Conservation (phyloP, 2,113 vertebrate species). For the Nymphicus hollandicus region DNA sequence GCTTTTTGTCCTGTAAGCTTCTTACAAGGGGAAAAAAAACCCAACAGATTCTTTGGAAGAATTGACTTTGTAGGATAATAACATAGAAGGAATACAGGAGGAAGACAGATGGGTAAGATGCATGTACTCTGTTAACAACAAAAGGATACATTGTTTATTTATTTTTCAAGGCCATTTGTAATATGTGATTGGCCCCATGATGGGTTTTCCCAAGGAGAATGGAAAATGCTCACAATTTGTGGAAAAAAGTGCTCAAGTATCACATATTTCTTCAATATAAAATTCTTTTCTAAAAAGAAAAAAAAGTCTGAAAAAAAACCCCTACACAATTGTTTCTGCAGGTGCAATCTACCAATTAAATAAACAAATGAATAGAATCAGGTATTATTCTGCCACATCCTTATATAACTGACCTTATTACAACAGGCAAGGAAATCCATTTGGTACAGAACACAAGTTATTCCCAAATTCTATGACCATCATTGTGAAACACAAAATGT, state of each 20-base stretch:
- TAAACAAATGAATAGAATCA: not conserved
- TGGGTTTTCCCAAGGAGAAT: not conserved
- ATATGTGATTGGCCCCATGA: not conserved
- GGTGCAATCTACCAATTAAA: not conserved
- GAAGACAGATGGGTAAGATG: slow-evolving; percentile 20
- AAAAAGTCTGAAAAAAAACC: not conserved
- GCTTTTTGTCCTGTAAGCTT: slow-evolving; percentile 63
- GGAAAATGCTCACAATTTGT: not conserved
- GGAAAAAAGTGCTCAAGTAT: not conserved
- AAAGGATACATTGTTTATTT: not conserved
- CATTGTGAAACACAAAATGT: not conserved
- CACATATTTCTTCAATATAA: not conserved
- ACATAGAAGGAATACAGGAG: not conserved
- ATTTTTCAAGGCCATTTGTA: slow-evolving; percentile 30
- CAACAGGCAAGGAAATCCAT: not conserved
- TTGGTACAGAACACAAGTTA: not conserved
- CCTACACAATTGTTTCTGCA: not conserved
- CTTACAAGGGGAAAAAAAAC: slow-evolving; percentile 24
- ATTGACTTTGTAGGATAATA: slow-evolving; percentile 52
- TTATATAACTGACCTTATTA: not conserved
- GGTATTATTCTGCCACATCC: not conserved
- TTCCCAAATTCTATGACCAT: not conserved
- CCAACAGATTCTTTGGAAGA: slow-evolving; percentile 50
- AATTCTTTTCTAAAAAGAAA: not conserved
- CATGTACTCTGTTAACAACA: not conserved